Evolutionary conservation across 2,113 vertebrate species (phyloP), one percentile per base, ranked within the genome.

Genomic region (Phrynocephalus versicolor): DNA sequence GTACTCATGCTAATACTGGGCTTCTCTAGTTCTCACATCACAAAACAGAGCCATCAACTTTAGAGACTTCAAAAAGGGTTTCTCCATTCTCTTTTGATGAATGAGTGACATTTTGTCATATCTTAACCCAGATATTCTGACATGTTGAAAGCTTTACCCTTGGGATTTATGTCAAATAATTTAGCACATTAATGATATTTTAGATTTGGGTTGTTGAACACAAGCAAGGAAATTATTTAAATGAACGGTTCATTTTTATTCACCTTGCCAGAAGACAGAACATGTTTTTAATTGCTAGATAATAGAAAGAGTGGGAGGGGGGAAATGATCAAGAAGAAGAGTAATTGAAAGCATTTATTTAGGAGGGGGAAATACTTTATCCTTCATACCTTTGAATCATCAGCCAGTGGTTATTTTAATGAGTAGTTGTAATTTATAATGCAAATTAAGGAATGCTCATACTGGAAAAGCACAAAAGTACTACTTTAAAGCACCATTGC

Each of bases 231-330:
- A 92, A 94, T 94, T 94, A 95, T 94, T 96, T 96, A 93, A 96
- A 96, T 95, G 33, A 96, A 95, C 95, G 95, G 95, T 95, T 95
- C 93, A 95, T 95, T 96, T 93, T 94, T 94, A 94, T 94, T 96
- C 95, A 95, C 92, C 93, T 96, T 95, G 90, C 81, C 90, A 93
- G 88, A 91, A 95, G 90, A 94, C 33, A 88, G 87, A 95, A 85
- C 0, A 16, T 88, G 70, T 15, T 88, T 95, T 93, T 95, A 95
- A 95, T 94, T 93, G 89, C 62, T 55, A 85, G 87, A 57, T 93
- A 65, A 72, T 90, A 88, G 88, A 93, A 94, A 87, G 27, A 76
- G 90, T 90, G 41, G 19, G 70, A 67, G 8, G 64, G 55, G 1
- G 55, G 1, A 18, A 92, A 93, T 83, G 85, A 76, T 88, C 88